Evolutionary conservation across 2,113 vertebrate genomes (phyloP).

Genomic region (Carassius gibelio): DNA sequence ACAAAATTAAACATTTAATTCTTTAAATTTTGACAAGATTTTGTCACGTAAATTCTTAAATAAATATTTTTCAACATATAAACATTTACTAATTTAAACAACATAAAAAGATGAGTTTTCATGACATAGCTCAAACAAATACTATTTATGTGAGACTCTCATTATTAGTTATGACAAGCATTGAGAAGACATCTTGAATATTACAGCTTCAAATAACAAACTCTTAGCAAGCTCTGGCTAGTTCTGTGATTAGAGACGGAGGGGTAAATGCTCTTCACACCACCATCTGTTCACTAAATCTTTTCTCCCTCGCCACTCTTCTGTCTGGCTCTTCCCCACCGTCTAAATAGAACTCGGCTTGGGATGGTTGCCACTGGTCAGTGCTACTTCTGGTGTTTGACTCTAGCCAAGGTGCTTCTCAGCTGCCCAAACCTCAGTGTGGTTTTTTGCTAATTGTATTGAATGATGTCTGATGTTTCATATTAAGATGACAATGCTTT

Average conservation of each 20-base stretch:
- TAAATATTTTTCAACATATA: neutral
- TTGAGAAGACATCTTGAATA: neutral
- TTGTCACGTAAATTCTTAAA: neutral
- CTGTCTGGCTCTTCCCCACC: constrained; percentile 18
- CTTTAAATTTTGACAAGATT: neutral
- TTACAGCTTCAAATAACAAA: neutral
- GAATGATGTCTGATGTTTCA: constrained; percentile 5
- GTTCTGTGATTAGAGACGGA: constrained; percentile 29
- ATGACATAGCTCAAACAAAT: neutral
- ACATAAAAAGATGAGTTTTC: neutral
- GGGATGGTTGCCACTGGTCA: constrained; percentile 25
- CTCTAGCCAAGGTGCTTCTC: neutral
- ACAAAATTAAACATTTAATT: too few species aligned
- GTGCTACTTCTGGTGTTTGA: neutral
- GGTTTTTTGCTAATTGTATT: neutral
- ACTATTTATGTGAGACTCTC: neutral
- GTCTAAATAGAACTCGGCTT: constrained; percentile 15
- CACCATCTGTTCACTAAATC: constrained; percentile 50
- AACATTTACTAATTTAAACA: neutral
- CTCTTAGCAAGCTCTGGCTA: neutral
- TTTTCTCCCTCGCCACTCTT: neutral
- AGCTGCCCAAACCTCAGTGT: neutral
- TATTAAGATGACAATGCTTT: neutral
- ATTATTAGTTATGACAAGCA: neutral
- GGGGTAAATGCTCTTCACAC: constrained; percentile 42